Evolutionary conservation across 2,797 vertebrate species (phyloP).

Genomic region (Eidolon dupreanum): DNA sequence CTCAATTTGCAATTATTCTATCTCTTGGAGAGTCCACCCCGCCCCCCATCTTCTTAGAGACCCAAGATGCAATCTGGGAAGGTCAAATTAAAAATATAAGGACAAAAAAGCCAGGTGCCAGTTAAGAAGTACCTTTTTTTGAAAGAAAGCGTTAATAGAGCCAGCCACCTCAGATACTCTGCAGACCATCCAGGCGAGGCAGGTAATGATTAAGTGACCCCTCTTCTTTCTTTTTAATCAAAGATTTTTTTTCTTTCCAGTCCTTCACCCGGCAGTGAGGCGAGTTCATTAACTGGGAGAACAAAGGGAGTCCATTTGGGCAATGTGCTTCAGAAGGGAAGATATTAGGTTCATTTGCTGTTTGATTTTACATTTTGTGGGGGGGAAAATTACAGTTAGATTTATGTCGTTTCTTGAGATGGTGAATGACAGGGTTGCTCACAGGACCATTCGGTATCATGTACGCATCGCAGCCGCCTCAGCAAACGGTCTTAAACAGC

Average conservation of each 20-base stretch:
- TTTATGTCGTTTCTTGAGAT: background rate
- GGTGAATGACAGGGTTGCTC: background rate
- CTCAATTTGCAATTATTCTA: background rate
- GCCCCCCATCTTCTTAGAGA: background rate
- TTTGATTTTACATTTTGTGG: background rate
- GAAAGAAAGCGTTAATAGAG: background rate
- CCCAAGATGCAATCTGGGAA: background rate
- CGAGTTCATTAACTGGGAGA: background rate
- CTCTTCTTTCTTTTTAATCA: constrained; percentile 32
- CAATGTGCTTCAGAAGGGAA: background rate
- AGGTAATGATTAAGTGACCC: background rate
- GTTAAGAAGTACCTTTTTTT: background rate
- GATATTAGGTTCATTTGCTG: background rate
- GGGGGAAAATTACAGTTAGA: background rate
- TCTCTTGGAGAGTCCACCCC: background rate
- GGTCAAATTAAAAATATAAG: background rate
- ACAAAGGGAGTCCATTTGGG: background rate
- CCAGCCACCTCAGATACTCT: background rate
- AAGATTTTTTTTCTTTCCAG: background rate
- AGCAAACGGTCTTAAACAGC: background rate
- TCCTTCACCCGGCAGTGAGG: background rate
- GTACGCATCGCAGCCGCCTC: background rate
- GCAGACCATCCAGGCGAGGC: background rate
- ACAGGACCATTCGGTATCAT: background rate
- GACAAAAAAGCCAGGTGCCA: background rate